Base-by-base conservation (phyloP, 2,888 invertebrate species). In the Lysandra bellargus region DNA sequence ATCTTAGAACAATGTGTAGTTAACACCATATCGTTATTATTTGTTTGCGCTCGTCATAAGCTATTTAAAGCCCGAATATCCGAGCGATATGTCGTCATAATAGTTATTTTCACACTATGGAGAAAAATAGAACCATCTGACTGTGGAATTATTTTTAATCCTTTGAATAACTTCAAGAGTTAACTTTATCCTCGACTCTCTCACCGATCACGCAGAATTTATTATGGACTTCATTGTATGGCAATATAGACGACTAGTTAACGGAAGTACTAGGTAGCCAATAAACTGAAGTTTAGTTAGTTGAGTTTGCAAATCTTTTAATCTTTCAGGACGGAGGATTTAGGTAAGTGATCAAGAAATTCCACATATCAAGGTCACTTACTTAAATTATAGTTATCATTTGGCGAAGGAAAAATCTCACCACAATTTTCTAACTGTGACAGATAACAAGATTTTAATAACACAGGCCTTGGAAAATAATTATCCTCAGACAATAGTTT, bases 31-130 rank as follows among this genome's bases (percentile, higher is more conserved):
- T 53, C 53, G 14, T 12, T 33, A 30, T 30, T 76, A 23, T 5
- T 57, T 53, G 57, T 57, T 53, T 53, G 33, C 53, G 76, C 57
- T 76, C 53, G 76, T 76, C 49, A 53, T 76, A 33, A 76, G 57
- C 53, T 53, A 30, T 76, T 57, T 57, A 57, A 76, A 76, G 76
- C 53, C 53, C 14, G 9, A 37, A 14, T 69, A 69, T 37, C 33
- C 14, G 33, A 69, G 69, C 0, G 14, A 69, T 5, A 33, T 69
- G 33, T 69, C 69, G 69, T 69, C 69, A 33, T 33, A 69, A 30
- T 64, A 30, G 69, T 33, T 69, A 69, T 37, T 37, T 69, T 33
- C 17, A 69, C 69, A 69, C 4, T 69, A 4, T 69, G 33, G 0
- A 69, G 69, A 69, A 69, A 69, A 69, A 69, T 4, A 4, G 12